phyloP scores from a whole-genome alignment of 2,113 vertebrate genomes.

The Entelurus aequoreus region DNA sequence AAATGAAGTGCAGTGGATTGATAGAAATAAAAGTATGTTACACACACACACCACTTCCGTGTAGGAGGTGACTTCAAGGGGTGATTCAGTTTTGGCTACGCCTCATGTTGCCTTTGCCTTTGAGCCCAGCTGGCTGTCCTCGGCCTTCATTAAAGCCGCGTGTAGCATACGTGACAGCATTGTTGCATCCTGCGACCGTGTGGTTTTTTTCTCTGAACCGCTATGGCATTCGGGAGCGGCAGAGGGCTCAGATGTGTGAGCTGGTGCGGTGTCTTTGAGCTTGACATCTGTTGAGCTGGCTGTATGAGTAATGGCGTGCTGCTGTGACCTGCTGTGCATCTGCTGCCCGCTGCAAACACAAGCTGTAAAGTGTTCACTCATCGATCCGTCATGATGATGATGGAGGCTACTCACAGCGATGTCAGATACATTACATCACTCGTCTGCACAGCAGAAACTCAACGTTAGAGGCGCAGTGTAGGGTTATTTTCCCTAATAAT shows the following conservation, averaged over 20 bases:
- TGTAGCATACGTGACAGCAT: conserved; percentile 46
- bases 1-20: conserved; percentile 20
- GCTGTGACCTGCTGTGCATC: conserved; percentile 39
- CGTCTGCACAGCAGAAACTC: conserved; percentile 9
- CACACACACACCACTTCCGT: conserved; percentile 52
- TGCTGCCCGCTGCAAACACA: conserved; percentile 26
- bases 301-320: conserved; percentile 51
- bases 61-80: conserved; percentile 61
- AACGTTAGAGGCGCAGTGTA: not conserved
- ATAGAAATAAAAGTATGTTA: conserved; percentile 35
- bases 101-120: conserved; percentile 53
- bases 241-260: conserved; percentile 42
- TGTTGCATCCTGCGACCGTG: conserved; percentile 46
- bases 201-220: conserved; percentile 51
- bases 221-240: conserved; percentile 25
- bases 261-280: conserved; percentile 53
- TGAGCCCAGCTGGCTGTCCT: conserved; percentile 58
- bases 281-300: conserved; percentile 50
- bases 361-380: conserved; percentile 19
- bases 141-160: conserved; percentile 36
- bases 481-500: no score
- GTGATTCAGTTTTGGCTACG: conserved; percentile 56
- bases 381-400: conserved; percentile 35
- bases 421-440: not conserved
- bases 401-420: not conserved